phyloP scores from a whole-genome alignment of 2,113 vertebrate species.

The Dipodomys spectabilis region DNA sequence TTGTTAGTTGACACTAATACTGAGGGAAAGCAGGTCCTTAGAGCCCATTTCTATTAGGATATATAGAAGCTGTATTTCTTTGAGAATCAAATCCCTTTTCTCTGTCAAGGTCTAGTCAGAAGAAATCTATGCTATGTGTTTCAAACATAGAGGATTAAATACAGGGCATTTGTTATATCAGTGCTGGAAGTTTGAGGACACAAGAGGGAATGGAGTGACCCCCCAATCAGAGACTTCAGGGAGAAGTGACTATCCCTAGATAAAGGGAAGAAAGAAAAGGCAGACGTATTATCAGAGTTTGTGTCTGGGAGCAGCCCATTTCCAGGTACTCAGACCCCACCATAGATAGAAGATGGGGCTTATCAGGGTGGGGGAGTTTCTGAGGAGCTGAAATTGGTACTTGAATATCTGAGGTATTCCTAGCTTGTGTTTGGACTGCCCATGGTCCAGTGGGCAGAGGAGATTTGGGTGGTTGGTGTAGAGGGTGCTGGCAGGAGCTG shows the following conservation, averaged over 20 bases:
- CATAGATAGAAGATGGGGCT: background rate
- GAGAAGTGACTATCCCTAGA: background rate
- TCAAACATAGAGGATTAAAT: background rate
- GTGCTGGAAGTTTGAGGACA: background rate
- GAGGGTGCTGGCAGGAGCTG: background rate
- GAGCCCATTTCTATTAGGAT: background rate
- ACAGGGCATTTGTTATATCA: background rate
- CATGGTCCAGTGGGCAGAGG: background rate
- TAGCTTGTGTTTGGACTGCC: no score
- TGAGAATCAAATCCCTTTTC: background rate
- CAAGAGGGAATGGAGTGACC: background rate
- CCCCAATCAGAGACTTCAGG: background rate
- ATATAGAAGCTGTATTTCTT: background rate
- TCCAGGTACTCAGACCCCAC: background rate
- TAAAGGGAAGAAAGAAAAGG: background rate
- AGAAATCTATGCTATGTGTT: background rate
- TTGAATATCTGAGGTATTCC: background rate
- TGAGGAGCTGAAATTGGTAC: background rate
- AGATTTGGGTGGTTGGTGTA: no score
- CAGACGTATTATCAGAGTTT: background rate
- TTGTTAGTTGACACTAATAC: background rate
- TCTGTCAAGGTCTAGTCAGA: background rate
- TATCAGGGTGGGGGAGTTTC: background rate
- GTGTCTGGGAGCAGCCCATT: background rate
- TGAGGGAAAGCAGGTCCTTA: background rate